A percentile compares a stretch with the other conserved stretches of the same genome.
These are phyloP conservation scores for Drosophila lutescens DNA, from an alignment of 2,888 invertebrate species.

Conservation along the genomic window DNA sequence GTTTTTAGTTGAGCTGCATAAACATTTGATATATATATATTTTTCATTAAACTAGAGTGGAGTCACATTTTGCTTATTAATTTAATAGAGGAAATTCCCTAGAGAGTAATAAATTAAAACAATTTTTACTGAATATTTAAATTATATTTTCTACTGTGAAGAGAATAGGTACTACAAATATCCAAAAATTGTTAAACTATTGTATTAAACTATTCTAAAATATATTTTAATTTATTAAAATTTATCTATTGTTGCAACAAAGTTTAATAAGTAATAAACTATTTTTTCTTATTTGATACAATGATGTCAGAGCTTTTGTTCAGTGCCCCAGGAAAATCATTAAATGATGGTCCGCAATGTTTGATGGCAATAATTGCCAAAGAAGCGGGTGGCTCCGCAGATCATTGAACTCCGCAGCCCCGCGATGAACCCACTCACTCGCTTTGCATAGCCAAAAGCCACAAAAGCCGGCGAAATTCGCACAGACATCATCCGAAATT, in stretches of 20 bases:
- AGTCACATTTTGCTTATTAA: neutral
- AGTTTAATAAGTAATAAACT: no score
- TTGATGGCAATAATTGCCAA: slow-evolving; percentile 31
- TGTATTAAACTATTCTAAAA: no score
- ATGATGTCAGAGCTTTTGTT: neutral
- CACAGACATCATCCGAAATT: slow-evolving; percentile 55
- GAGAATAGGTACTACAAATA: no score
- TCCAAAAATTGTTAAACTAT: no score
- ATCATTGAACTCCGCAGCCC: slow-evolving; percentile 66
- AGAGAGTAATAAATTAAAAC: no score
- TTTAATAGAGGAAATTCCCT: neutral
- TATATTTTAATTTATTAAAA: no score
- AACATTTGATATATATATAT: neutral
- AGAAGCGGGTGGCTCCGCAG: slow-evolving; percentile 48
- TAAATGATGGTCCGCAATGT: neutral
- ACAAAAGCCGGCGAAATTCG: slow-evolving; percentile 54
- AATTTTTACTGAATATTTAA: no score
- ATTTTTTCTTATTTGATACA: no score
- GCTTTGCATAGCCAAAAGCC: slow-evolving; percentile 65
- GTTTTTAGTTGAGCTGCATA: neutral
- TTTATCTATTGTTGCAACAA: no score
- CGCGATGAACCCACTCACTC: slow-evolving; percentile 45
- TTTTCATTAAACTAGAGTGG: neutral
- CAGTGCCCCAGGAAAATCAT: neutral
- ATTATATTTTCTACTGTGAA: no score